Base-by-base conservation (phyloP, 2,888 invertebrate species). In the Pachliopta kotzebuea region DNA sequence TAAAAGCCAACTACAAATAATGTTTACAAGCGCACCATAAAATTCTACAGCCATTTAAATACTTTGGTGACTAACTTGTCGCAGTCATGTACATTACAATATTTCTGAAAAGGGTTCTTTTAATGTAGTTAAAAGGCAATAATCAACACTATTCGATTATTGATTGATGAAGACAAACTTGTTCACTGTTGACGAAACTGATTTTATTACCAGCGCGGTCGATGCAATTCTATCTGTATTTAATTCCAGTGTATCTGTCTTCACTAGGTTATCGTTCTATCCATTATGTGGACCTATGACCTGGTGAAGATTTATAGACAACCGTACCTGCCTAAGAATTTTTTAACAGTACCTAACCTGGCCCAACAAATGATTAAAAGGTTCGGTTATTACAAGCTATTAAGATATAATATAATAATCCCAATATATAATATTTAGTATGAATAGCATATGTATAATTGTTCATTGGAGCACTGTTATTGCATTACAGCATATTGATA, bases 1-100 rank as follows among this genome's bases (percentile, higher is more conserved):
- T 66, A 63, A 65, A 57, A 58, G 53, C 61, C 55, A 62, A 45
- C 53, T 50, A 53, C 24, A 26, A 60, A 67, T 66, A 69, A 54
- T 68, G 65, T 66, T 67, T 58, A 63, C 57, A 42, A 54, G 62
- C 21, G 21, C 20, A 26, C n/a, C 20, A 45, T 62, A 60, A 63
- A 60, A 66, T 24, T 37, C 56, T 58, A 20, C 60, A 53, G 42
- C 21, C 49, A 61, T 60, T 60, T 52, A 50, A 65, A 56, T 60
- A 61, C 53, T 60, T 63, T 24, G 26, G 53, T 8, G 20, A 60
- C 55, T 50, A 24, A 50, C 59, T 63, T 24, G 17, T 55, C 56
- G 31, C 42, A 21, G 31, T 63, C 42, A 20, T 37, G 37, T 29
- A 20, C 24, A 21, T 53, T 57, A 45, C 62, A 42, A 42, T 63